Percentiles rank a stretch among this genome's conserved stretches.
Evolutionary conservation across 2,797 vertebrate species (phyloP).

Genomic region (Bovichtus diacanthus): DNA sequence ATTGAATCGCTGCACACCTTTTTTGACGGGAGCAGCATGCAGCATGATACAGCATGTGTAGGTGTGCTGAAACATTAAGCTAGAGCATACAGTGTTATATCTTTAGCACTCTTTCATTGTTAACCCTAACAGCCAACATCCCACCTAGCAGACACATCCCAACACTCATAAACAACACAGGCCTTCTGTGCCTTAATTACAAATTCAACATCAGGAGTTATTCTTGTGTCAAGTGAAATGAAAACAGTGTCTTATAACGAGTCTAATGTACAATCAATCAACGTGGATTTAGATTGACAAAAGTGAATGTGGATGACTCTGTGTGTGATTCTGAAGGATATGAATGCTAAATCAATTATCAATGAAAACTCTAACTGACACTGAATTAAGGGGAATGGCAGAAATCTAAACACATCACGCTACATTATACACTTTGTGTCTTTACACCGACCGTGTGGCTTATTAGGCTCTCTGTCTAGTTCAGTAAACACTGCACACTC

Average conservation of each 20-base stretch:
- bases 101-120: constrained; percentile 25
- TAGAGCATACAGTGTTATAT: constrained; percentile 11
- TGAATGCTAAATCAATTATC: not conserved
- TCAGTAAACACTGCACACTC: constrained; percentile 71
- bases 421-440: constrained; percentile 38
- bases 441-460: constrained; percentile 59
- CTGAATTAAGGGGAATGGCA: constrained; percentile 3
- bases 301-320: constrained; percentile 28
- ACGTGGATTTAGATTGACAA: constrained; percentile 44
- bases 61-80: constrained; percentile 22
- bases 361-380: constrained; percentile 2
- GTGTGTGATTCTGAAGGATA: constrained; percentile 8
- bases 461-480: constrained; percentile 75
- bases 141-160: constrained; percentile 42
- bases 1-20: constrained; percentile 44
- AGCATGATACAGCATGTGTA: constrained; percentile 34
- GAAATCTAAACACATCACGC: constrained; percentile 27
- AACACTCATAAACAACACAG: constrained; percentile 48
- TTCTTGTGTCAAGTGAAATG: constrained; percentile 67
- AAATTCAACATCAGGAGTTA: constrained; percentile 72
- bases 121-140: constrained; percentile 34
- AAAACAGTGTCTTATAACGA: constrained; percentile 43
- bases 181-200: constrained; percentile 71
- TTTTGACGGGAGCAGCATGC: constrained; percentile 40
- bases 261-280: no score